Evolutionary conservation across 2,888 invertebrate genomes (phyloP).

Genomic region (Mactromeris polynyma): DNA sequence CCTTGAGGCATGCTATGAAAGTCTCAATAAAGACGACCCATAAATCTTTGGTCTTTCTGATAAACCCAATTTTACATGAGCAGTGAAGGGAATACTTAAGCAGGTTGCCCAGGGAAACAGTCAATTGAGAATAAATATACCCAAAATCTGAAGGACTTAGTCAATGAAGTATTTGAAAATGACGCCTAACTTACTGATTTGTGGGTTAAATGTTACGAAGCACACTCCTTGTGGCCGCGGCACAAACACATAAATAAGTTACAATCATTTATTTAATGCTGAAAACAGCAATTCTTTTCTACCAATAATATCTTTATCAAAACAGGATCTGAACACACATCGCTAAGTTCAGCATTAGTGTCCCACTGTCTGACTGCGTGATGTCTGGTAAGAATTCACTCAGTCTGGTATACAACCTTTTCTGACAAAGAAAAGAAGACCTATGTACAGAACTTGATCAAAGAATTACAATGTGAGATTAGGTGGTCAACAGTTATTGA

Average conservation of each 20-base stretch:
- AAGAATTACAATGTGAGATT: no score
- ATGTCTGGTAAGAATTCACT: no score
- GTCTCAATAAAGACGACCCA: conserved; percentile 23
- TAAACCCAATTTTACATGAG: conserved; percentile 43
- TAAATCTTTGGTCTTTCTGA: conserved; percentile 40
- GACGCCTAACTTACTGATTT: conserved; percentile 7
- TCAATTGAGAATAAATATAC: background rate
- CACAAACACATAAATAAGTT: background rate
- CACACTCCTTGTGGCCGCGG: conserved; percentile 1
- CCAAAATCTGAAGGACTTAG: background rate
- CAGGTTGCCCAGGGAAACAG: background rate
- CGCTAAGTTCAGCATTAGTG: no score
- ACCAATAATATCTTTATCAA: background rate
- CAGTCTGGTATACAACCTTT: no score
- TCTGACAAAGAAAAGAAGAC: no score
- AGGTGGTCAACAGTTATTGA: no score
- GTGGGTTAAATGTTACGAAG: background rate
- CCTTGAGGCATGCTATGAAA: conserved; percentile 19
- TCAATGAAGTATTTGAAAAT: conserved; percentile 10
- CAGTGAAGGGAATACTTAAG: conserved; percentile 9
- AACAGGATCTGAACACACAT: background rate
- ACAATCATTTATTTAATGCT: background rate
- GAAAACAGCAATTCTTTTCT: background rate
- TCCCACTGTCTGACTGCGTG: no score
- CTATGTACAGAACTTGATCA: no score